Conservation (phyloP, 2,113 vertebrate species). For the Amphilophus citrinellus region DNA sequence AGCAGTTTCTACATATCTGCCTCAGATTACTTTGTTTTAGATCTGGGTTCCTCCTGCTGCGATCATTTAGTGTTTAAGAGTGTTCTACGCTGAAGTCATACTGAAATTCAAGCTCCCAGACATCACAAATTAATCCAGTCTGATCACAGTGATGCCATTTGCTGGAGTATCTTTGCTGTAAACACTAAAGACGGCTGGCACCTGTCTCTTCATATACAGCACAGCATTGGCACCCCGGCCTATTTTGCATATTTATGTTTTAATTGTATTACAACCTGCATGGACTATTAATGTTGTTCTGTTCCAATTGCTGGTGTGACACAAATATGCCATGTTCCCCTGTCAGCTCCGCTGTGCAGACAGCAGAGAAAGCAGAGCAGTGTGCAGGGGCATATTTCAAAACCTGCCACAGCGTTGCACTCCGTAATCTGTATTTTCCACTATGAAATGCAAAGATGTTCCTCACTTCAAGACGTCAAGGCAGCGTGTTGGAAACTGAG, state of each 20-base stretch:
- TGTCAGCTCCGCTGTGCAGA: slow-evolving; percentile 27
- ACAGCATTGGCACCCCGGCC: slow-evolving; percentile 30
- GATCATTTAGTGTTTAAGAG: slow-evolving; percentile 71
- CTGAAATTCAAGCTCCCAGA: slow-evolving; percentile 65
- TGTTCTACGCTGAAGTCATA: slow-evolving; percentile 47
- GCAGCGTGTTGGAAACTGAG: not conserved
- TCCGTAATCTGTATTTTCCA: not conserved
- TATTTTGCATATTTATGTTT: slow-evolving; percentile 75
- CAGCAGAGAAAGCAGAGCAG: not conserved
- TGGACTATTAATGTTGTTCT: slow-evolving; percentile 79
- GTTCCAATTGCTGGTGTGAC: slow-evolving; percentile 74
- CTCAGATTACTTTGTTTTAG: slow-evolving; percentile 64
- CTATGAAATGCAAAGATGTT: not conserved
- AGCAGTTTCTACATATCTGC: slow-evolving; percentile 34
- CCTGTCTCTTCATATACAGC: slow-evolving; percentile 74
- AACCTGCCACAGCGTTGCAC: not conserved
- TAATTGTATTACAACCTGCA: slow-evolving; percentile 75
- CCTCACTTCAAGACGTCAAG: not conserved
- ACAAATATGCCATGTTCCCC: slow-evolving; percentile 72
- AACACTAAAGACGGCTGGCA: slow-evolving; percentile 81
- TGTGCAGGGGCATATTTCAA: not conserved
- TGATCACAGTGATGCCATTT: slow-evolving; percentile 71
- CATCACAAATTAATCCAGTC: slow-evolving; percentile 74
- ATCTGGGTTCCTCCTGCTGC: slow-evolving; percentile 65
- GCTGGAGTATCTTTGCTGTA: slow-evolving; percentile 69